Percentiles rank a stretch among this genome's conserved stretches.
Conservation (phyloP, 2,113 vertebrate genomes). For the Terrapene triunguis region DNA sequence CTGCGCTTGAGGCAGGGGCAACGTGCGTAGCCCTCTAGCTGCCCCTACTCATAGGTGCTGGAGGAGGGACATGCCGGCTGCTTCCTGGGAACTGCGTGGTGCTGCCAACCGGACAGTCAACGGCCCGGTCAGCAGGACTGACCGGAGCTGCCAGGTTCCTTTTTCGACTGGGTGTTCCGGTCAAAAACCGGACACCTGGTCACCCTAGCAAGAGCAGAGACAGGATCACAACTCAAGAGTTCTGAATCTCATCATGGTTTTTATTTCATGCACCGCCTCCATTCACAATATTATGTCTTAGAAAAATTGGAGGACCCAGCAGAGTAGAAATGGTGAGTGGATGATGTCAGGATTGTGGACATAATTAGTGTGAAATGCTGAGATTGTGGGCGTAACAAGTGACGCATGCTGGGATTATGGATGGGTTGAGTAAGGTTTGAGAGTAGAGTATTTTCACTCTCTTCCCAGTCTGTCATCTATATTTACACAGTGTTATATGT, state of each 20-base stretch:
- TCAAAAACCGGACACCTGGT: too few relatives aligned
- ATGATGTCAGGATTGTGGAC: neutral
- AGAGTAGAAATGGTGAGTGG: neutral
- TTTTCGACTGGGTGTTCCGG: too few relatives aligned
- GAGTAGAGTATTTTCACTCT: neutral
- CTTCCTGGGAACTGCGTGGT: too few relatives aligned
- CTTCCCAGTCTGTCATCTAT: neutral
- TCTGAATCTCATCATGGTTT: neutral
- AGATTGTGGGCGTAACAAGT: neutral
- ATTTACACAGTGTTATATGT: neutral
- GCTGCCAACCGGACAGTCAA: too few relatives aligned
- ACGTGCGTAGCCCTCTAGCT: too few relatives aligned
- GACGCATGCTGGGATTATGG: neutral
- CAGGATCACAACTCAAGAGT: neutral
- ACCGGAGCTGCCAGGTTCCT: too few relatives aligned
- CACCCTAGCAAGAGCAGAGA: neutral
- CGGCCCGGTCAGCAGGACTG: too few relatives aligned
- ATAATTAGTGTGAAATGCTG: neutral
- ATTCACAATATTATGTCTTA: neutral
- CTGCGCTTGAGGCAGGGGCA: too few relatives aligned
- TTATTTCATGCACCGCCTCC: neutral
- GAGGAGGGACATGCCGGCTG: too few relatives aligned
- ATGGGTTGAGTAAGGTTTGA: neutral
- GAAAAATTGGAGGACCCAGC: neutral
- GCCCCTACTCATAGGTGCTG: too few relatives aligned